Base-by-base conservation (phyloP, 2,888 invertebrate genomes). In the Cheilosia impressa region DNA sequence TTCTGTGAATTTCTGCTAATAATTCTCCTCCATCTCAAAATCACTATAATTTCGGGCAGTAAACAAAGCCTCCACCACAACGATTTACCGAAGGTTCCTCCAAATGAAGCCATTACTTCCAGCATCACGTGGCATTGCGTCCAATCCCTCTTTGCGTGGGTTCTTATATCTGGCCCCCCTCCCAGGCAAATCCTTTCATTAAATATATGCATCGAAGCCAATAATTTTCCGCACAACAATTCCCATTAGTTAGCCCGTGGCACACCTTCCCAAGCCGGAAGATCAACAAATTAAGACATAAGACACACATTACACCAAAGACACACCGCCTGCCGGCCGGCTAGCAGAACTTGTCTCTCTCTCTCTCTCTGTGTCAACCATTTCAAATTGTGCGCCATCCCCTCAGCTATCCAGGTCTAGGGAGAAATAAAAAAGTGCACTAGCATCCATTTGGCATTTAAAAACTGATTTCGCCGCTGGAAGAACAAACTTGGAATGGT, bases 281-380 rank as follows among this genome's bases (percentile, higher is more conserved):
- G 79, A 84, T 75, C 84, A 75, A 84, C 84, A 83, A 83, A 84
- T 84, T 84, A 84, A 84, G 84, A 79, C 84, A 84, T 84, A 79
- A 79, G 62, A 83, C 57, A 62, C 57, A 57, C 55, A 45, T 58
- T 17, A 50, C 60, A 47, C 41, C 24, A 24, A n/a, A 52, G 31
- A 13, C 4, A 24, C 53, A 43, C 65, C 17, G 5, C 38, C 15
- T 13, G 45, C 17, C 5, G 9, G 62, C 66, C 43, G 2, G 47
- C 41, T 19, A 22, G 43, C 31, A 2, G 13, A 57, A 57, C 50
- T 24, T 53, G 7, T 45, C 65, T 17, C 17, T 5, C 27, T n/a
- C 15, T 45, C n/a, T 7, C 5, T 17, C 45, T 19, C 17, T n/a
- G 17, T 77, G 82, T 77, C 71, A 72, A 66, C 58, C 73, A 79